A percentile compares a stretch with the other conserved stretches of the same genome.
Conservation (phyloP, 2,797 vertebrate species). For the Notolepis coatsorum region DNA sequence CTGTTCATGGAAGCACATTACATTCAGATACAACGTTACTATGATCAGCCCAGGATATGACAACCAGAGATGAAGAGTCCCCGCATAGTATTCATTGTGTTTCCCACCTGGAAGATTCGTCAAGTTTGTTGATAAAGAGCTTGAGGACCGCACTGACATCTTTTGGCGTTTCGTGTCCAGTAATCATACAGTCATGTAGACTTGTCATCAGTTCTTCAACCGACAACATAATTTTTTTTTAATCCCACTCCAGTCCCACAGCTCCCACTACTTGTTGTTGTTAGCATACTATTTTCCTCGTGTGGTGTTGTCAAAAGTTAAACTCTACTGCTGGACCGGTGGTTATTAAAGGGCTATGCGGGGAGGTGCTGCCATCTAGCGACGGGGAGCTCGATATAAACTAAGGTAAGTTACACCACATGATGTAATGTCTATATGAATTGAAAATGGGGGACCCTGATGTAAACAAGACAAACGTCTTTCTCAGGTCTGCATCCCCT, state of each 20-base stretch:
- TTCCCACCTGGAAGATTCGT: constrained; percentile 73
- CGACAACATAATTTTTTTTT: constrained; percentile 46
- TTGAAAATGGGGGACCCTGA: no score
- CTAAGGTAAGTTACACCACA: no score
- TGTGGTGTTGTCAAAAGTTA: constrained; percentile 11
- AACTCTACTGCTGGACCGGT: background rate
- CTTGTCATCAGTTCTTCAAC: constrained; percentile 60
- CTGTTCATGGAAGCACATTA: constrained; percentile 65
- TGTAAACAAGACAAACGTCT: no score
- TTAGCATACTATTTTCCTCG: background rate
- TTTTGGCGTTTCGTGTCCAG: constrained; percentile 21
- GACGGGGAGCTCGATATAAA: no score
- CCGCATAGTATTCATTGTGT: background rate
- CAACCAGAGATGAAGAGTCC: background rate
- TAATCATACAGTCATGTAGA: constrained; percentile 48
- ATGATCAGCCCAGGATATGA: background rate
- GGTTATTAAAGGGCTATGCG: fast-evolving
- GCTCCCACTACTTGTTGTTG: background rate
- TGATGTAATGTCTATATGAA: no score
- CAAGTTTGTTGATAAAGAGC: constrained; percentile 61
- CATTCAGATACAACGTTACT: background rate
- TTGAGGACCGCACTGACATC: constrained; percentile 37
- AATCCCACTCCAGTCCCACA: background rate
- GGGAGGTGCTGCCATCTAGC: constrained; percentile 34
- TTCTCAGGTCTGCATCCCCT: no score